Conservation (phyloP, 2,797 vertebrate genomes). For the Neosilurus hyrtlii region DNA sequence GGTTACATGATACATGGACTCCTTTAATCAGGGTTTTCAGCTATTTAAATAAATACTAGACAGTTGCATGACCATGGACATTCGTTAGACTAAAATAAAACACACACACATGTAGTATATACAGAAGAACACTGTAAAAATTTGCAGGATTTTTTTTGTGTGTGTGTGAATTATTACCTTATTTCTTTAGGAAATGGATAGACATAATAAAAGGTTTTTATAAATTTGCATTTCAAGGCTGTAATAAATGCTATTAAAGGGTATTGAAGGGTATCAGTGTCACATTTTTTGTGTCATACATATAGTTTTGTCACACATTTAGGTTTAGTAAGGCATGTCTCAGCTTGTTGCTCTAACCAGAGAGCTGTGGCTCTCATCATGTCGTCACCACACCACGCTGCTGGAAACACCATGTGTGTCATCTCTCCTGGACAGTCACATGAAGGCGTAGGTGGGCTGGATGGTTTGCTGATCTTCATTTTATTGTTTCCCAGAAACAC, state of each 20-base stretch:
- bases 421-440: constrained; percentile 28
- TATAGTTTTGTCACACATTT: too few relatives aligned
- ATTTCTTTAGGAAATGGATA: background rate
- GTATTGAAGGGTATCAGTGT: too few relatives aligned
- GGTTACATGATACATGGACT: background rate
- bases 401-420: constrained; percentile 14
- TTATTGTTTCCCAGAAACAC: constrained; percentile 1
- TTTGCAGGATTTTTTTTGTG: background rate
- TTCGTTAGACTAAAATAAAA: background rate
- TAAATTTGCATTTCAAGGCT: background rate
- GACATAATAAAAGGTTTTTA: background rate
- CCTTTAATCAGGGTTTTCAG: background rate
- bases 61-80: background rate
- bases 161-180: background rate
- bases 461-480: constrained; percentile 12
- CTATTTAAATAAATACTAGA: background rate
- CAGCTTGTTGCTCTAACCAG: background rate
- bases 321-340: background rate
- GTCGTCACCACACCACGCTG: background rate
- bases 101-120: background rate
- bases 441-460: constrained; percentile 28
- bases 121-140: background rate
- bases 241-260: background rate
- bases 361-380: constrained; percentile 1
- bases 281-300: background rate